These are phyloP conservation scores for Darevskia nairensis DNA, from an alignment of 2,797 vertebrate genomes.

Conservation along the genomic window DNA sequence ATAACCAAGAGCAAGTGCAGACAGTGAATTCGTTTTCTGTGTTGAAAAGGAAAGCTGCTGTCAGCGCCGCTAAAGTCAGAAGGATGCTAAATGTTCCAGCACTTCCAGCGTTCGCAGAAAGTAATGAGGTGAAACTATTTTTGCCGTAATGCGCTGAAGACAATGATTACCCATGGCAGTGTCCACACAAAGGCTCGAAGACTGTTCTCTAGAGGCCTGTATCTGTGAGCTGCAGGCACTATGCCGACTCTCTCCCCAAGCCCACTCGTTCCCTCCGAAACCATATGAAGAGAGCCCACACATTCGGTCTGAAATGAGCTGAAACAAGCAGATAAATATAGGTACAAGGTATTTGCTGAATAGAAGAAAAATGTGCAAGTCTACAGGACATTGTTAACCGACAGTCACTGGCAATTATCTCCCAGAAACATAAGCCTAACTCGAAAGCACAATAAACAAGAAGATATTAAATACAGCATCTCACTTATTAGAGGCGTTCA, in stretches of 20 bases:
- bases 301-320: background rate
- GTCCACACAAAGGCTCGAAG: slow-evolving; percentile 31
- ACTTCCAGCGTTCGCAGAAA: slow-evolving; percentile 8
- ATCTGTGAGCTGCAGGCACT: slow-evolving; percentile 13
- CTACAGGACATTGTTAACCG: background rate
- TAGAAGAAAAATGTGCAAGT: slow-evolving; percentile 1
- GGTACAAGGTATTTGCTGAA: slow-evolving; percentile 2
- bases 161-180: background rate
- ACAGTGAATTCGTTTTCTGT: background rate
- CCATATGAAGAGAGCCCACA: background rate
- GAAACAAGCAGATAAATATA: slow-evolving; percentile 26
- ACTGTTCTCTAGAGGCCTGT: slow-evolving; percentile 3
- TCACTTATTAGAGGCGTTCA: slow-evolving; percentile 29
- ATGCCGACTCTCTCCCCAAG: background rate
- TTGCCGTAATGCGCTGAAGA: slow-evolving; percentile 14
- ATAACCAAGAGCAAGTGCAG: background rate
- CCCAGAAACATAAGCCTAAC: background rate
- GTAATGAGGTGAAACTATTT: background rate
- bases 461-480: slow-evolving; percentile 19
- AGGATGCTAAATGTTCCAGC: background rate
- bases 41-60: background rate
- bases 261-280: slow-evolving; percentile 4
- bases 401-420: slow-evolving; percentile 20
- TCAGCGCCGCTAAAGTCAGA: background rate
- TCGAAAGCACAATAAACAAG: slow-evolving; percentile 3